phyloP scores from a whole-genome alignment of 2,888 invertebrate species.

The Andrena chrysosceles region DNA sequence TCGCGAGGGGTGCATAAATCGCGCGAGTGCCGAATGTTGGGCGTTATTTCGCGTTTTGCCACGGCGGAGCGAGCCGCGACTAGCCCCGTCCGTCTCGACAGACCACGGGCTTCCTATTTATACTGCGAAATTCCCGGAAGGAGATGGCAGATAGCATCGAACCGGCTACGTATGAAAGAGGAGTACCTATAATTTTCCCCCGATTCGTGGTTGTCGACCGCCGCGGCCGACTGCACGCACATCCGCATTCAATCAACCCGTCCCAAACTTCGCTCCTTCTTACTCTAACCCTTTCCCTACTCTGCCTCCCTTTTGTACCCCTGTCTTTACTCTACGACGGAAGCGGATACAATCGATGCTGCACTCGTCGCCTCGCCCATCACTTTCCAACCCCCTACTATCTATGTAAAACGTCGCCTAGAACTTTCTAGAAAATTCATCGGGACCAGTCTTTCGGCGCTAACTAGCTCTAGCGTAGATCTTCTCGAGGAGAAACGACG shows the following conservation, averaged over 20 bases:
- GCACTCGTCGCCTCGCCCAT: neutral
- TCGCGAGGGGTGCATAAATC: constrained; percentile 76
- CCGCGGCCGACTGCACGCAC: constrained; percentile 80
- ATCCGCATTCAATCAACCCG: constrained; percentile 81
- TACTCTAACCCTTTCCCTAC: neutral
- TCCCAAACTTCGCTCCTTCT: constrained; percentile 53
- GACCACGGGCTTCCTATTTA: constrained; percentile 70
- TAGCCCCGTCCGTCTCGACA: constrained; percentile 23
- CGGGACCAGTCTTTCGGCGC: neutral
- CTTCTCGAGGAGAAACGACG: neutral
- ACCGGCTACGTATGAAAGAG: constrained; percentile 74
- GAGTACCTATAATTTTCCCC: constrained; percentile 80
- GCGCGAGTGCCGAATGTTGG: constrained; percentile 74
- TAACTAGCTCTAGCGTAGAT: neutral
- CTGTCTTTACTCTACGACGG: constrained; percentile 9
- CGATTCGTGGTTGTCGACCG: constrained; percentile 77
- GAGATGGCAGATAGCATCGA: constrained; percentile 77
- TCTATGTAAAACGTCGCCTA: too few relatives aligned
- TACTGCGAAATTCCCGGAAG: constrained; percentile 79
- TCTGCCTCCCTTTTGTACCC: neutral
- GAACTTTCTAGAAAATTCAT: neutral
- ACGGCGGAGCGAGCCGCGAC: constrained; percentile 30
- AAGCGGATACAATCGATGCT: neutral
- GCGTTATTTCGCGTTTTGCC: constrained; percentile 51
- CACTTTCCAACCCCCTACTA: too few relatives aligned